Conservation (phyloP, 1,140 invertebrate species). For the Tetragnatha versicolor region DNA sequence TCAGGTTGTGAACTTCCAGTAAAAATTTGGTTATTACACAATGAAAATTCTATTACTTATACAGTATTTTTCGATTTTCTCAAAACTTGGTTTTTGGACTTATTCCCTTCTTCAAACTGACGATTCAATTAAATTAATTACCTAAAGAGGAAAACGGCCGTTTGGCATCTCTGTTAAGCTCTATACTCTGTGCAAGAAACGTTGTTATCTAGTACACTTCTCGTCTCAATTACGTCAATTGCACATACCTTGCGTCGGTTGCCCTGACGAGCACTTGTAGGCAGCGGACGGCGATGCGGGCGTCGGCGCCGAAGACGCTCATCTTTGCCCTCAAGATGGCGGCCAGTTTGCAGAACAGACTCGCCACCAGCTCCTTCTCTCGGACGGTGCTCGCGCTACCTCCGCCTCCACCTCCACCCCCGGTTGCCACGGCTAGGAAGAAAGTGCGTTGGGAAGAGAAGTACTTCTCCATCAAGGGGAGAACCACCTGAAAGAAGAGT, state of each 20-base stretch:
- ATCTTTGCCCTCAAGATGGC: conserved; percentile 88
- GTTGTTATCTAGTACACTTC: too few species aligned
- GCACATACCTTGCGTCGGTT: conserved; percentile 89
- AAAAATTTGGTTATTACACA: too few species aligned
- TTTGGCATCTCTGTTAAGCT: too few species aligned
- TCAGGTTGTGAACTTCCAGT: too few species aligned
- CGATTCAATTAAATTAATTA: too few species aligned
- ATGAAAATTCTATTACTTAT: too few species aligned
- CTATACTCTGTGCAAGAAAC: too few species aligned
- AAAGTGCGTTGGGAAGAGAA: conserved; percentile 97
- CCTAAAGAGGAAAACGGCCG: too few species aligned
- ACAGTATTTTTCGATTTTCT: too few species aligned
- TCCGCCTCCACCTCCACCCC: conserved; percentile 84
- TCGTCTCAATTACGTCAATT: too few species aligned
- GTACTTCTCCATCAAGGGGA: conserved; percentile 98
- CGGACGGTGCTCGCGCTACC: conserved; percentile 94
- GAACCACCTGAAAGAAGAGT: conserved; percentile 75
- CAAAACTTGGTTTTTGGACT: too few species aligned
- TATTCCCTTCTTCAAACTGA: too few species aligned
- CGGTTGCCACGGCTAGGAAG: conserved; percentile 92
- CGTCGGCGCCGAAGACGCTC: conserved; percentile 95
- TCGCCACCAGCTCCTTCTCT: conserved; percentile 99
- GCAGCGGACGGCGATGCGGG: conserved; percentile 95
- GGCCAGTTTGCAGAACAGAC: conserved; percentile 95
- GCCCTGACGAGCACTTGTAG: conserved; percentile 88